phyloP scores from a whole-genome alignment of 2,797 vertebrate species.

The Argyrosomus regius region DNA sequence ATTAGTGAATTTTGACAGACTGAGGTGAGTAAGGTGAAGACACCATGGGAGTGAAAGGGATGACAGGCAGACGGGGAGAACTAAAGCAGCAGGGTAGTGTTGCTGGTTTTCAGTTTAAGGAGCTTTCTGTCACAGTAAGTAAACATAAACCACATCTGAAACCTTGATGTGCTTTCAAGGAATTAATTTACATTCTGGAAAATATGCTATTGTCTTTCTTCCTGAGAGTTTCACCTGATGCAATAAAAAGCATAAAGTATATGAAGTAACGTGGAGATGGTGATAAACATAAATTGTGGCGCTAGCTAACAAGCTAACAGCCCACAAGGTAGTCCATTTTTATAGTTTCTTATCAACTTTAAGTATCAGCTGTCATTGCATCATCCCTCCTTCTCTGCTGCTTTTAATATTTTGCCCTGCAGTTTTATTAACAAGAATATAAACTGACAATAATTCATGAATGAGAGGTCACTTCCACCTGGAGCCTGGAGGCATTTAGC shows the following conservation, averaged over 20 bases:
- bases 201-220: neutral
- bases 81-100: too few species aligned
- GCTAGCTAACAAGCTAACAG: neutral
- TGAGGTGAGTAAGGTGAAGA: neutral
- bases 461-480: neutral
- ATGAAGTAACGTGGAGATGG: too few species aligned
- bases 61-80: neutral
- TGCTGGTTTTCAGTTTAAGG: neutral
- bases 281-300: neutral
- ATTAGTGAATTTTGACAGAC: neutral
- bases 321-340: neutral
- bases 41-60: neutral
- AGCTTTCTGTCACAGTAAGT: neutral
- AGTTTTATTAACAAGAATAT: neutral
- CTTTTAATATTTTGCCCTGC: neutral
- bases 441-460: neutral
- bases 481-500: neutral
- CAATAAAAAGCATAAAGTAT: too few species aligned
- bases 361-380: neutral
- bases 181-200: neutral
- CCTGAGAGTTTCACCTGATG: neutral
- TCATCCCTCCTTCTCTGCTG: neutral
- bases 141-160: neutral
- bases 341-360: neutral
- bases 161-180: neutral